Conservation (phyloP, 2,888 invertebrate species). For the Tholera decimalis region DNA sequence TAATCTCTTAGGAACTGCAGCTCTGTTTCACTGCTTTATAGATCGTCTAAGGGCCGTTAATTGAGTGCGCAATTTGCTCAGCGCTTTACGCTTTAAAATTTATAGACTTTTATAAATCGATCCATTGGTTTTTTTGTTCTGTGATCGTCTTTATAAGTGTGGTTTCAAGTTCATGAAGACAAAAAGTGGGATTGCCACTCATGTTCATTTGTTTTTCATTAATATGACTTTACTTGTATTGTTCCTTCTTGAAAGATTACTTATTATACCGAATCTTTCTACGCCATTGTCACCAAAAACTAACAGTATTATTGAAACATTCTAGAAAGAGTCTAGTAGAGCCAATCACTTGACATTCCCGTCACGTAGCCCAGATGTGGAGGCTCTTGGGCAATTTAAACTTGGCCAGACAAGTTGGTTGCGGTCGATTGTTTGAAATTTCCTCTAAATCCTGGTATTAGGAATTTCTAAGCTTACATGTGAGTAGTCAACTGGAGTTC, state of each 20-base stretch:
- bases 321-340: conserved; percentile 10
- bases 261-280: neutral
- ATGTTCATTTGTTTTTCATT: neutral
- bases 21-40: conserved; percentile 77
- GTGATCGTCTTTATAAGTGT: conserved; percentile 6
- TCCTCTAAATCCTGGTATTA: conserved; percentile 38
- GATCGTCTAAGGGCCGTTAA: conserved; percentile 69
- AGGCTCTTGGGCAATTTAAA: conserved; percentile 80
- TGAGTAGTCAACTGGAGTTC: conserved; percentile 20
- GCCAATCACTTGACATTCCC: conserved; percentile 38
- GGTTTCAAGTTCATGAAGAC: no score
- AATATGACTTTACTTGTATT: neutral
- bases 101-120: conserved; percentile 48
- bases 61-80: conserved; percentile 43
- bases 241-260: no score
- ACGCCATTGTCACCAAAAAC: neutral
- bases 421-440: conserved; percentile 54
- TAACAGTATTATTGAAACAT: conserved; percentile 18
- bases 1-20: conserved; percentile 74
- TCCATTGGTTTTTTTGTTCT: conserved; percentile 15
- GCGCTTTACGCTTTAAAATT: conserved; percentile 48
- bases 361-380: conserved; percentile 60
- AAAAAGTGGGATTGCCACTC: neutral
- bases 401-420: conserved; percentile 65
- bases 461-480: conserved; percentile 31